Conservation (phyloP, 2,888 invertebrate genomes). For the Phymatocera aterrima region DNA sequence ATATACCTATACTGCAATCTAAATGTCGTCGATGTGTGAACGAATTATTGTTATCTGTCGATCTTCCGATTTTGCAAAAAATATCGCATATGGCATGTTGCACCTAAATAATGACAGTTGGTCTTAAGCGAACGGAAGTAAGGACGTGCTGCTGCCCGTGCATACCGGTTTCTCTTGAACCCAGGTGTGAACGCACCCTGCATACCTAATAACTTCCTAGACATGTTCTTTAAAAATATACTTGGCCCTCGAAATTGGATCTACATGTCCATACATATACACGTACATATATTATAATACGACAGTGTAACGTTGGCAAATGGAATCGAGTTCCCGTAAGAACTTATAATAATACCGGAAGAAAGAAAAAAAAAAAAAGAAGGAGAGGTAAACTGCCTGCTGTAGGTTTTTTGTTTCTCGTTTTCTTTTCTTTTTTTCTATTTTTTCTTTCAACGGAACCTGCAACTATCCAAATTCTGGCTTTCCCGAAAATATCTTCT, state of each 20-base stretch:
- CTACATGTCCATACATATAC: too few relatives aligned
- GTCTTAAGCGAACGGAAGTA: slow-evolving; percentile 22
- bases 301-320: neutral
- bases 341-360: slow-evolving; percentile 17
- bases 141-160: slow-evolving; percentile 13
- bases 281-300: too few relatives aligned
- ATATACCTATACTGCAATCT: too few relatives aligned
- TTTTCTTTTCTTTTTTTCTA: neutral
- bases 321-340: slow-evolving; percentile 32
- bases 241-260: slow-evolving; percentile 34
- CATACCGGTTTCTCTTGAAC: slow-evolving; percentile 32
- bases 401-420: neutral
- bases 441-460: too few relatives aligned
- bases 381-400: neutral
- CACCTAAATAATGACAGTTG: neutral
- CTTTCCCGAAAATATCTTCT: too few relatives aligned
- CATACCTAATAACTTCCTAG: neutral
- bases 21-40: neutral
- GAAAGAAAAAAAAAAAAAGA: neutral
- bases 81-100: too few relatives aligned
- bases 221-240: slow-evolving; percentile 40
- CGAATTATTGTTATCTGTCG: too few relatives aligned
- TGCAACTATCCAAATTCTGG: too few relatives aligned
- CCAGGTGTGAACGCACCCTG: slow-evolving; percentile 42
- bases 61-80: neutral